Percentiles rank a stretch among this genome's conserved stretches.
Evolutionary conservation across 2,888 invertebrate species (phyloP).

Genomic region (Lasioglossum vierecki): DNA sequence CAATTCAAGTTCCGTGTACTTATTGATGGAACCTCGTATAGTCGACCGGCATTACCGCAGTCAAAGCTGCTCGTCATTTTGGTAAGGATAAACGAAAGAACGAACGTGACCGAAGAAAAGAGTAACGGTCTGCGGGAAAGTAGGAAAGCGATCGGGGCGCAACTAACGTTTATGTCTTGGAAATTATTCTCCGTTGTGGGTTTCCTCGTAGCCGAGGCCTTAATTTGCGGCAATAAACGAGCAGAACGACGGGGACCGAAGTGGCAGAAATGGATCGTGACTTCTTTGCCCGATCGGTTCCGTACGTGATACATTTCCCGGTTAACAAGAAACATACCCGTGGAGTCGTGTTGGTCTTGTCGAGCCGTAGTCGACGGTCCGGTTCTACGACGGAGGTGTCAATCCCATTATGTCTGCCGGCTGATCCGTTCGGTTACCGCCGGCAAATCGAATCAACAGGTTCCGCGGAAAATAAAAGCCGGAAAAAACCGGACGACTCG

Average conservation of each 20-base stretch:
- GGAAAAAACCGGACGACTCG: not conserved
- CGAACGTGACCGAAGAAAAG: not conserved
- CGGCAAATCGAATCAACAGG: constrained; percentile 36
- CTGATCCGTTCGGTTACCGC: constrained; percentile 8
- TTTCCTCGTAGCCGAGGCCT: not conserved
- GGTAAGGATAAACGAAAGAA: not conserved
- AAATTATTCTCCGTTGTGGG: not conserved
- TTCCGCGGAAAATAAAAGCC: constrained; percentile 5
- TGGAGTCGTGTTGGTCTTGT: not conserved
- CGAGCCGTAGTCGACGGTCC: constrained; percentile 24
- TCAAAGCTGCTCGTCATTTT: not conserved
- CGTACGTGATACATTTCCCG: constrained; percentile 18
- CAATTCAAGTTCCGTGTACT: no score
- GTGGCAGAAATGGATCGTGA: constrained; percentile 24
- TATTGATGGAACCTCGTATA: no score
- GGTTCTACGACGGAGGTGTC: constrained; percentile 60
- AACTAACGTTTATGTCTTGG: not conserved
- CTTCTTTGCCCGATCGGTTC: constrained; percentile 9
- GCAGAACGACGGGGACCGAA: not conserved
- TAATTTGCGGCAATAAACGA: constrained; percentile 31
- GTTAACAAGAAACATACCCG: not conserved
- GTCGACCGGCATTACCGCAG: not conserved
- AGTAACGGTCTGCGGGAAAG: not conserved
- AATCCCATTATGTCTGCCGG: constrained; percentile 57
- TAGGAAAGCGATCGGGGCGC: not conserved